Conservation (phyloP, 2,888 invertebrate species). For the Bellardia pandia region DNA sequence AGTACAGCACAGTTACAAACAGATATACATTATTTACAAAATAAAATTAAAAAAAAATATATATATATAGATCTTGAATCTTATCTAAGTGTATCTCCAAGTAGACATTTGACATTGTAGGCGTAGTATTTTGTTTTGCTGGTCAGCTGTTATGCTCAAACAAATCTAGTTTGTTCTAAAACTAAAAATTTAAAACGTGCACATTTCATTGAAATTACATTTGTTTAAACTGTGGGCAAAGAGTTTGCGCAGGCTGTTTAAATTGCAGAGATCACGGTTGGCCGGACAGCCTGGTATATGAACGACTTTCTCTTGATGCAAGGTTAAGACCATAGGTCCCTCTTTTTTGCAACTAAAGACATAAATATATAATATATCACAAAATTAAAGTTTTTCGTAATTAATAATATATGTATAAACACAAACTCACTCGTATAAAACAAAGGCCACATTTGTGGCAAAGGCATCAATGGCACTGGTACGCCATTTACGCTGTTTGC, state of each 20-base stretch:
- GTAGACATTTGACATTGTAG: constrained; percentile 67
- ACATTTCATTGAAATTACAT: constrained; percentile 89
- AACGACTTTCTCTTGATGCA: constrained; percentile 91
- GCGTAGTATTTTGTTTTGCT: constrained; percentile 42
- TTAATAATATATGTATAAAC: neutral
- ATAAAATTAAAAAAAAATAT: constrained; percentile 28
- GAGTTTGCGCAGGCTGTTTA: constrained; percentile 85
- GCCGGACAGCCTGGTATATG: constrained; percentile 88
- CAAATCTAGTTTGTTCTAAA: constrained; percentile 21
- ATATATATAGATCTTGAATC: constrained; percentile 18
- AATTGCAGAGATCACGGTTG: constrained; percentile 87
- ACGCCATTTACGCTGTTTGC: constrained; percentile 86
- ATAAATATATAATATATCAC: neutral
- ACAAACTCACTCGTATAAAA: constrained; percentile 88
- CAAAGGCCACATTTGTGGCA: constrained; percentile 91
- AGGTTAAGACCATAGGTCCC: constrained; percentile 86
- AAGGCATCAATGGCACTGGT: constrained; percentile 89
- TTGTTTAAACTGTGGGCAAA: constrained; percentile 87
- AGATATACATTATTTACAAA: constrained; percentile 64
- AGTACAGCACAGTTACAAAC: constrained; percentile 35
- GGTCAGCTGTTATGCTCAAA: constrained; percentile 21
- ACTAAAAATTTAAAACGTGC: constrained; percentile 83
- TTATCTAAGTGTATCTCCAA: constrained; percentile 55
- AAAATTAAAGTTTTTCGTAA: neutral
- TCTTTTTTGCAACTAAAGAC: constrained; percentile 85